These are phyloP conservation scores for Synanthedon andrenaeformis DNA, from an alignment of 2,888 invertebrate species.

Conservation along the genomic window DNA sequence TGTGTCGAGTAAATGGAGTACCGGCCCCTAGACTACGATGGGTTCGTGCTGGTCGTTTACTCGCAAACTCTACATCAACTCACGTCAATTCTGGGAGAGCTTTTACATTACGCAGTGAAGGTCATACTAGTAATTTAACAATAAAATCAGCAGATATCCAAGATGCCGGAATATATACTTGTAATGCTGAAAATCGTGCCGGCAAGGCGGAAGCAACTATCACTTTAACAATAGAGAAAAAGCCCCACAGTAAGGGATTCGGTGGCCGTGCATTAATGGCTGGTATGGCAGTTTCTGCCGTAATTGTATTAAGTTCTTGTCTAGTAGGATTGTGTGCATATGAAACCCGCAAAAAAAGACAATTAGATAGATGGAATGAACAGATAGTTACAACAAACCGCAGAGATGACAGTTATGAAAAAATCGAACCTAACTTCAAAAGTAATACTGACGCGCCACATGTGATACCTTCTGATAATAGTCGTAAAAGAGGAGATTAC, in stretches of 20 bases:
- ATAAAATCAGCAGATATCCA: slow-evolving; percentile 79
- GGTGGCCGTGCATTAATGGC: slow-evolving; percentile 74
- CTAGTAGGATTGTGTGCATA: slow-evolving; percentile 76
- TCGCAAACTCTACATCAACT: slow-evolving; percentile 70
- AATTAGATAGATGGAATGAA: slow-evolving; percentile 63
- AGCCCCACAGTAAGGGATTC: slow-evolving; percentile 70
- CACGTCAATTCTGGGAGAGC: slow-evolving; percentile 67
- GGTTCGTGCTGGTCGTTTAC: slow-evolving; percentile 77
- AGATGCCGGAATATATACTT: slow-evolving; percentile 82
- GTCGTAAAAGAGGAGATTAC: slow-evolving; percentile 76
- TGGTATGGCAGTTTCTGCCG: slow-evolving; percentile 77
- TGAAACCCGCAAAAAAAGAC: slow-evolving; percentile 73
- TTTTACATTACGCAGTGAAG: slow-evolving; percentile 75
- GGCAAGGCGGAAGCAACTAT: slow-evolving; percentile 81
- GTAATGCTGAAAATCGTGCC: slow-evolving; percentile 84
- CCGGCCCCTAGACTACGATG: slow-evolving; percentile 81
- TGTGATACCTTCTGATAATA: slow-evolving; percentile 37
- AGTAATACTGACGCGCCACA: slow-evolving; percentile 44
- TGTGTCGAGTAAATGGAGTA: slow-evolving; percentile 77
- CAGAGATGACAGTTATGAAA: slow-evolving; percentile 78
- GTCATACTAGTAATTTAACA: slow-evolving; percentile 79
- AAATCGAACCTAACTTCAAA: slow-evolving; percentile 79
- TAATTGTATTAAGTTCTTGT: slow-evolving; percentile 75
- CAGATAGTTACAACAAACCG: slow-evolving; percentile 60
- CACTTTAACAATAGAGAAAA: slow-evolving; percentile 77